Conservation (phyloP, 2,797 vertebrate genomes). For the Lacerta agilis region DNA sequence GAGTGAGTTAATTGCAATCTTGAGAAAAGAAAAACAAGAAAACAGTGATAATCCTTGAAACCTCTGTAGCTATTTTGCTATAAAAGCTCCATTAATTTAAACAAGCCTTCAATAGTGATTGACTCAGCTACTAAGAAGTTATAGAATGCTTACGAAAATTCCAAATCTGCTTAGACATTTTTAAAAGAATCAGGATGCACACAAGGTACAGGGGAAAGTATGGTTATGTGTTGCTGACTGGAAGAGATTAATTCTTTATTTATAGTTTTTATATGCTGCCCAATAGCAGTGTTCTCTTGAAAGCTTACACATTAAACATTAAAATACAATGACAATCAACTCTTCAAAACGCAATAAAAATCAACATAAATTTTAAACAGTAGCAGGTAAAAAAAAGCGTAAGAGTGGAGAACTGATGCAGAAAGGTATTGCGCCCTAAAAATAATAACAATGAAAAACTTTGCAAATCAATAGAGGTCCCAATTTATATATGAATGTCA, state of each 20-base stretch:
- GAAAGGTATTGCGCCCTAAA: neutral
- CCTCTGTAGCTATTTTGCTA: neutral
- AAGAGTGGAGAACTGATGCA: no score
- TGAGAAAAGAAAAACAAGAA: neutral
- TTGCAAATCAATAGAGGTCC: neutral
- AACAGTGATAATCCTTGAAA: neutral
- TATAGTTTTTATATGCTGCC: no score
- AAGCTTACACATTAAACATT: no score
- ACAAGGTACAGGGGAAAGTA: neutral
- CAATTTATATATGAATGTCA: conserved; percentile 3
- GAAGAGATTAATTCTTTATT: neutral
- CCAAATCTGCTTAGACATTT: neutral
- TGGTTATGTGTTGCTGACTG: neutral
- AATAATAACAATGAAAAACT: neutral
- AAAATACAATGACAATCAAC: no score
- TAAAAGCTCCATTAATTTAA: neutral
- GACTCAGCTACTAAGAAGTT: neutral
- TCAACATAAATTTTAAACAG: no score
- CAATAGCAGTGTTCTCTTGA: no score
- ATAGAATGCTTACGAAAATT: neutral
- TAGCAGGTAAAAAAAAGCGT: no score
- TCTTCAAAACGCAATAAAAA: no score
- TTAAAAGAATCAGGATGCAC: neutral
- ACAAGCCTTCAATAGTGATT: neutral
- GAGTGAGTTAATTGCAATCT: neutral